These are phyloP conservation scores for Sarcophaga variegata DNA, from an alignment of 2,888 invertebrate genomes.

Conservation along the genomic window DNA sequence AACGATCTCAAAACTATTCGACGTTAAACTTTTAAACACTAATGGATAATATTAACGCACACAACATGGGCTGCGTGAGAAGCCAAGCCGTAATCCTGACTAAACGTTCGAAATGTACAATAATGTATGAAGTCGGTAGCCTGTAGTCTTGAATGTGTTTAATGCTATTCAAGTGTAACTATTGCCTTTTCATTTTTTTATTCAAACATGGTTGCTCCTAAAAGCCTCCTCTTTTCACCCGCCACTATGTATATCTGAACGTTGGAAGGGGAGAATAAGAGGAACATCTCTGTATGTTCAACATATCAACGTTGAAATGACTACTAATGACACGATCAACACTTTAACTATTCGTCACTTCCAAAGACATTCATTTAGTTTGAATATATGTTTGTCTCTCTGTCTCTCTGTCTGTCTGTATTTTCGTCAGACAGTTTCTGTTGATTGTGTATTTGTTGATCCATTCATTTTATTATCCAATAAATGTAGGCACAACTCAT, in stretches of 20 bases:
- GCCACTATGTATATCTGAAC: background rate
- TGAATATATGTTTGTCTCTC: background rate
- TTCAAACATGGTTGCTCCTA: background rate
- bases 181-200: conserved; percentile 9
- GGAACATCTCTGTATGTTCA: conserved; percentile 50
- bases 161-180: background rate
- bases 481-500: conserved; percentile 24
- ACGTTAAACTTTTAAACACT: too few species aligned
- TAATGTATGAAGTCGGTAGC: too few species aligned
- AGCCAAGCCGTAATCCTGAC: too few species aligned
- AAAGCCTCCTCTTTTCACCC: background rate
- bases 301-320: conserved; percentile 69
- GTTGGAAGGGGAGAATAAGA: conserved; percentile 21
- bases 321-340: conserved; percentile 74
- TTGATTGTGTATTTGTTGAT: conserved; percentile 10
- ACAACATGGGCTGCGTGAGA: too few species aligned
- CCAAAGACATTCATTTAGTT: conserved; percentile 54
- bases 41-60: too few species aligned
- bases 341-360: conserved; percentile 69
- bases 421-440: background rate
- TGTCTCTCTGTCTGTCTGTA: background rate
- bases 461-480: conserved; percentile 33
- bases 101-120: too few species aligned
- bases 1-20: too few species aligned
- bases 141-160: too few species aligned